phyloP scores from a whole-genome alignment of 2,797 vertebrate species.

The Petrocephalus sullivani region DNA sequence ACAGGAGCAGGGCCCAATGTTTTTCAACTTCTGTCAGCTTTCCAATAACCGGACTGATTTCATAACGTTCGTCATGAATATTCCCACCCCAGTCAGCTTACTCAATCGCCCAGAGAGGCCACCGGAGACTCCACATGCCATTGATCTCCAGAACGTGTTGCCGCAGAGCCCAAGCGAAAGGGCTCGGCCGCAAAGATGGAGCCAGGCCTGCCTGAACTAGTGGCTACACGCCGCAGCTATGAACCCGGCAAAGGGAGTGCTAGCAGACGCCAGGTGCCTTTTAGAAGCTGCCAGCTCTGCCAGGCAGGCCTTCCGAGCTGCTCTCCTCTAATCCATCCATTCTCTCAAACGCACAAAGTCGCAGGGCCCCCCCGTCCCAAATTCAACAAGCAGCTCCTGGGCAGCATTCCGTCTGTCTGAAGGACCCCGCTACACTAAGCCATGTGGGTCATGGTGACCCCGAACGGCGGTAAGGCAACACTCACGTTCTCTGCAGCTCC shows the following conservation, averaged over 20 bases:
- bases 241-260: neutral
- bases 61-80: neutral
- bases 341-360: neutral
- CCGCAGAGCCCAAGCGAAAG: neutral
- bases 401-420: neutral
- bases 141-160: neutral
- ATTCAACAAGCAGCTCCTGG: conserved; percentile 11
- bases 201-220: neutral
- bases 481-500: conserved; percentile 85
- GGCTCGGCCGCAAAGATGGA: neutral
- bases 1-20: neutral
- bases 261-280: neutral
- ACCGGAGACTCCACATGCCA: neutral
- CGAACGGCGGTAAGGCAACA: conserved; percentile 21
- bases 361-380: neutral
- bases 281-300: neutral
- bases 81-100: no score
- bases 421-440: neutral
- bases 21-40: neutral
- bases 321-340: neutral
- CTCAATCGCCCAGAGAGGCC: neutral
- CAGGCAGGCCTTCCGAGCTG: neutral
- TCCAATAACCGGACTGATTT: neutral
- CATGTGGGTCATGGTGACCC: neutral
- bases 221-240: neutral